A percentile compares a stretch with the other conserved stretches of the same genome.
These are phyloP conservation scores for Celastrina argiolus DNA, from an alignment of 2,888 invertebrate species.

Conservation along the genomic window DNA sequence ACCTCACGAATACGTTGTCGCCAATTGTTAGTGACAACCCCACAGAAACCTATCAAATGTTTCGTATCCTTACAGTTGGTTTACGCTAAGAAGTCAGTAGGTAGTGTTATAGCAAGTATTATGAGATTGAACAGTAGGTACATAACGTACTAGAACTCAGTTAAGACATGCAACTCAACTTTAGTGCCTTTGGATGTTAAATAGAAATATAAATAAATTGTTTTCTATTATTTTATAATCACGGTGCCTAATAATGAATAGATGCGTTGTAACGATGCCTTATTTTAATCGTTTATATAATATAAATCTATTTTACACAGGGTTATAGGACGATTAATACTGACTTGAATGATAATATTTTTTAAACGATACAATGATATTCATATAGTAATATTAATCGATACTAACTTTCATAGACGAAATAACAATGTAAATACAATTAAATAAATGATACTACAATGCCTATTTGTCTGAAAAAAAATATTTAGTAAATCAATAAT, in stretches of 20 bases:
- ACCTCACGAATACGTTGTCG: too few relatives aligned
- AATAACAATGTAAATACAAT: neutral
- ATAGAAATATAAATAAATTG: constrained; percentile 15
- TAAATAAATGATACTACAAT: neutral
- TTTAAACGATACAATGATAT: neutral
- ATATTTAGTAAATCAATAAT: neutral
- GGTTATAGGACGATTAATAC: constrained; percentile 15
- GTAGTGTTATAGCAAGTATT: too few relatives aligned
- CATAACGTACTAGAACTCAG: neutral
- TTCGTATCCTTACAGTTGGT: too few relatives aligned
- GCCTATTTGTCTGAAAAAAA: neutral
- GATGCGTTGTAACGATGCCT: constrained; percentile 23
- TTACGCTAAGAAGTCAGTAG: too few relatives aligned
- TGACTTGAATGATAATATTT: constrained; percentile 8
- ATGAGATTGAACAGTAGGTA: too few relatives aligned
- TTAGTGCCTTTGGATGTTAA: constrained; percentile 27
- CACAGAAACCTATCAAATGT: too few relatives aligned
- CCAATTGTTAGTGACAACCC: too few relatives aligned
- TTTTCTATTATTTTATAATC: constrained; percentile 17
- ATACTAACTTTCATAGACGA: neutral
- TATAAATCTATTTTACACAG: constrained; percentile 21
- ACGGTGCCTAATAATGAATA: constrained; percentile 23
- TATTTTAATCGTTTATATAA: constrained; percentile 22
- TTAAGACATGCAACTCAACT: neutral
- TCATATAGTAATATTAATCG: neutral